Base-by-base conservation (phyloP, 2,797 vertebrate species). In the Threskiornis aethiopicus region DNA sequence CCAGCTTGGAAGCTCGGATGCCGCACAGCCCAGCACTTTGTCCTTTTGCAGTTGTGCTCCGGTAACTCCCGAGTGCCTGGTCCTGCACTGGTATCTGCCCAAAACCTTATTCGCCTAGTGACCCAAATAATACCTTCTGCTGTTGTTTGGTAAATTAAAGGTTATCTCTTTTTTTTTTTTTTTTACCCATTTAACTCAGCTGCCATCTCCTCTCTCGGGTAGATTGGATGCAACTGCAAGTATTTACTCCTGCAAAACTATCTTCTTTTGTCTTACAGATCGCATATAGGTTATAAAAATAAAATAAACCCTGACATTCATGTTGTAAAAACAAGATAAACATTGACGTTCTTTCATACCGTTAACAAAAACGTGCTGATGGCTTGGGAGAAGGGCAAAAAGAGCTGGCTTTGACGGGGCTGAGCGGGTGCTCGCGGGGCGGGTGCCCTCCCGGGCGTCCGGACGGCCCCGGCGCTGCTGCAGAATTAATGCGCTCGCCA, bases 321-420 rank as follows among this genome's bases (percentile, higher is more conserved):
- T 2, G 22, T 13, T 47, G 58, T 73, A 51, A 62, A 92, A 96
- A 95, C 41, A 28, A 84, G 87, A 89, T 97, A 58, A 95, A 42
- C 86, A 86, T 84, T 71, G 94, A 84, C 16, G 39, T 95, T 70
- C 91, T 89, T 90, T 95, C 87, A 57, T 1, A 4, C 17, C 12
- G 10, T 24, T 42, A 25, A 25, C 79, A 22, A 6, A 64, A 78
- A 11, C 0, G 2, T 35, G 87, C 84, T 92, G 94, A 85, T 84
- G 93, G 89, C 85, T 58, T 28, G 6, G 66, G 64, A 35, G 92
- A 7, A 17, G n/a, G 91, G 81, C 59, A 33, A 3, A 11, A 26
- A 5, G 71, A 47, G 46, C 14, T 8, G 62, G 21, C 26, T 25
- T 17, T 2, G 31, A 10, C 13, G 47, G 42, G 20, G 44, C 75